These are phyloP conservation scores for Virgularia gustaviana DNA, from an alignment of 92 coral and sea anemone species.

Conservation along the genomic window DNA sequence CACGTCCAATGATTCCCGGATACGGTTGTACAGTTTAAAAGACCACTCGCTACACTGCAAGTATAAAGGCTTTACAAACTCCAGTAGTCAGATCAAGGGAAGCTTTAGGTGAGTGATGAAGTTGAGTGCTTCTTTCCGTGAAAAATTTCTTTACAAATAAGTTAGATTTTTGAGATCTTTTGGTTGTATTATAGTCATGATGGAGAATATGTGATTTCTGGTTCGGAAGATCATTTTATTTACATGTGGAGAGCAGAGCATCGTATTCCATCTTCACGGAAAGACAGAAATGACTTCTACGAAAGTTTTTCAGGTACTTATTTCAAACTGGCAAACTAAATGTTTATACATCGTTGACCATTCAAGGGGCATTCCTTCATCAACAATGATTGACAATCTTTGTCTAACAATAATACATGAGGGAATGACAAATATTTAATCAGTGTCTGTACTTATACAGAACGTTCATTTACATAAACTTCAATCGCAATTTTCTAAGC, in stretches of 20 bases:
- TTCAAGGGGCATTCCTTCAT: no score
- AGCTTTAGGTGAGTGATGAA: slow-evolving; percentile 99
- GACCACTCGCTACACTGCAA: slow-evolving; percentile 96
- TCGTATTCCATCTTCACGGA: slow-evolving; percentile 82
- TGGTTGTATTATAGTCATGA: slow-evolving; percentile 66
- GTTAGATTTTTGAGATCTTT: background rate
- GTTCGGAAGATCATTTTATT: slow-evolving; percentile 94
- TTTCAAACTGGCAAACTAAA: no score
- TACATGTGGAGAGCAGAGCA: slow-evolving; percentile 99
- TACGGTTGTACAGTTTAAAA: slow-evolving; percentile 87
- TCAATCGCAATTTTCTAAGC: no score
- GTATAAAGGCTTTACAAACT: slow-evolving; percentile 87
- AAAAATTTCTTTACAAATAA: background rate
- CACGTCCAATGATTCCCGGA: slow-evolving; percentile 95
- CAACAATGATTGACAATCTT: no score
- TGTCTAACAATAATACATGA: no score
- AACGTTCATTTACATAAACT: no score
- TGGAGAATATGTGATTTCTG: slow-evolving; percentile 90
- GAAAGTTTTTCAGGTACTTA: slow-evolving; percentile 94
- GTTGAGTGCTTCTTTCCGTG: no score
- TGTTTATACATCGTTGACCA: no score
- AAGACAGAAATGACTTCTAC: slow-evolving; percentile 94
- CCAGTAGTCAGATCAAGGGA: slow-evolving; percentile 96
- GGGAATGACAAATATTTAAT: no score
- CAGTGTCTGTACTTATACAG: no score